Evolutionary conservation across 2,113 vertebrate species (phyloP).

Genomic region (Nesoenas mayeri): DNA sequence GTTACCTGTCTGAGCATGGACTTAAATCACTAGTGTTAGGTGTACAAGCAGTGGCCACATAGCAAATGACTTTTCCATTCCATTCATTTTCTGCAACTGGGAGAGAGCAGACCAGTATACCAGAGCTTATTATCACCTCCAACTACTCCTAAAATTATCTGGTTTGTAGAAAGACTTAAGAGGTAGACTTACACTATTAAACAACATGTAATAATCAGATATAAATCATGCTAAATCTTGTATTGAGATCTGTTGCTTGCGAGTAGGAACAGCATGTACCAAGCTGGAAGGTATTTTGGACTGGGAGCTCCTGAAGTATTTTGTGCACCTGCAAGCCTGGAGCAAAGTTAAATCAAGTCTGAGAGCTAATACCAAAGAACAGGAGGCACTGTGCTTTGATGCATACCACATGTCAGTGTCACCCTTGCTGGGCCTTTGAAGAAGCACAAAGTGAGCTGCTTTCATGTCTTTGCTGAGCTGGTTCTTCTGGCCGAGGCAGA

Average conservation of each 20-base stretch:
- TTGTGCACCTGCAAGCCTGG: neutral
- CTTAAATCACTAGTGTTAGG: neutral
- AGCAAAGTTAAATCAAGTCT: neutral
- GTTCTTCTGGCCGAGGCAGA: neutral
- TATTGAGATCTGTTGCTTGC: neutral
- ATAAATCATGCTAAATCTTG: neutral
- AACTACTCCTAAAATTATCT: neutral
- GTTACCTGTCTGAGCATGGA: neutral
- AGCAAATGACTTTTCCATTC: neutral
- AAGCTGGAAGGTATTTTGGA: neutral
- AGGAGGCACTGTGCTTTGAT: neutral
- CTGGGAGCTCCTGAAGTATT: neutral
- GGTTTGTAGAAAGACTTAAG: neutral
- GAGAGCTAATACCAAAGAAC: neutral
- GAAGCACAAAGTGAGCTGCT: neutral
- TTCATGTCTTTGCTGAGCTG: neutral
- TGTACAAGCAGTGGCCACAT: neutral
- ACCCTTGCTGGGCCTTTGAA: neutral
- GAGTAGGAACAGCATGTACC: neutral
- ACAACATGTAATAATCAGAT: neutral
- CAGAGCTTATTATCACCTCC: neutral
- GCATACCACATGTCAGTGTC: neutral
- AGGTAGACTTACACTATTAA: neutral
- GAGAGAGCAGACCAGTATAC: neutral
- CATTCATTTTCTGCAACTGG: neutral